These are phyloP conservation scores for Brachypalpus laphriformis DNA, from an alignment of 2,888 invertebrate species.

Conservation along the genomic window DNA sequence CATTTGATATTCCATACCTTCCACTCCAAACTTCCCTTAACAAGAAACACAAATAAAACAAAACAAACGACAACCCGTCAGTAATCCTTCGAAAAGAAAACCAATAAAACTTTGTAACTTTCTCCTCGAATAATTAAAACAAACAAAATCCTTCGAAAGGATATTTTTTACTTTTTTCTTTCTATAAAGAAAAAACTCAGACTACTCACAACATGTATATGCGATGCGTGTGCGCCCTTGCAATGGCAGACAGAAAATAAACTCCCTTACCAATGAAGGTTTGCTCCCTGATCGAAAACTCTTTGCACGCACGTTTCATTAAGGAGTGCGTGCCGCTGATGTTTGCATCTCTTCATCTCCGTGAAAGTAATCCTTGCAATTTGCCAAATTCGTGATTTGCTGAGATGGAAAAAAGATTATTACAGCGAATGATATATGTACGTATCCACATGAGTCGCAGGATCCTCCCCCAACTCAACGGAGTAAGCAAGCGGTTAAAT, in stretches of 20 bases:
- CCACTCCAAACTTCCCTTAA: slow-evolving; percentile 11
- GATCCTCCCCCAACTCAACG: background rate
- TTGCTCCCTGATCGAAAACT: slow-evolving; percentile 21
- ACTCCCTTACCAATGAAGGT: slow-evolving; percentile 23
- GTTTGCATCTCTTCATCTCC: slow-evolving; percentile 47
- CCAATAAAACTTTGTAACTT: slow-evolving; percentile 68
- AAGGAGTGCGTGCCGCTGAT: slow-evolving; percentile 62
- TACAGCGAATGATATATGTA: background rate
- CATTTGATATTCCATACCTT: background rate
- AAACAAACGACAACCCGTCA: slow-evolving; percentile 52
- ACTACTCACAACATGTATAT: background rate
- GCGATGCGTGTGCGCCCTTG: slow-evolving; percentile 19
- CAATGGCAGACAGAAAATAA: slow-evolving; percentile 7
- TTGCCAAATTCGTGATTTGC: slow-evolving; percentile 55
- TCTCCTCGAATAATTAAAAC: slow-evolving; percentile 64
- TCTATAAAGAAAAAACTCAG: background rate
- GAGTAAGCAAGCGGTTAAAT: slow-evolving; percentile 28
- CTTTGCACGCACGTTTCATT: slow-evolving; percentile 65
- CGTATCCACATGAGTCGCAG: background rate
- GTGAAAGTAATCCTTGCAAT: slow-evolving; percentile 68
- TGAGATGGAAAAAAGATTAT: slow-evolving; percentile 49
- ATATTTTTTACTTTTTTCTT: slow-evolving; percentile 1
- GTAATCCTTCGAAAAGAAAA: slow-evolving; percentile 63
- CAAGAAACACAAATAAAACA: slow-evolving; percentile 37
- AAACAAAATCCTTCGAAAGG: slow-evolving; percentile 51